Conservation (phyloP, 1,140 invertebrate genomes). For the Zophobas morio region DNA sequence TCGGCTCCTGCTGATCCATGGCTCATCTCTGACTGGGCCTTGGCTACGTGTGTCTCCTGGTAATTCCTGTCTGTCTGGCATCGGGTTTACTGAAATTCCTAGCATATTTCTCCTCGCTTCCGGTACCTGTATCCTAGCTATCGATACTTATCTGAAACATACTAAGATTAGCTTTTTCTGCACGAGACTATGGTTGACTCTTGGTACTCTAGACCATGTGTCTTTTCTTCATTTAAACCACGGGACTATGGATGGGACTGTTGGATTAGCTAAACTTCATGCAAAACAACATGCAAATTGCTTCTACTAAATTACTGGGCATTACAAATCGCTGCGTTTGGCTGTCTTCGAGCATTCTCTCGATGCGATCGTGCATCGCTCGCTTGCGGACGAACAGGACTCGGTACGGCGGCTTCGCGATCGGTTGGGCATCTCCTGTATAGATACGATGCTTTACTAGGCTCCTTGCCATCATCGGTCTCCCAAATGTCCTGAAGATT, state of each 20-base stretch:
- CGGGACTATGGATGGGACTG: too few species aligned
- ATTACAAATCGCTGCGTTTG: not conserved
- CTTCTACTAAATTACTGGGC: not conserved
- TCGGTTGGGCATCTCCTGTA: not conserved
- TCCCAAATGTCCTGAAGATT: too few species aligned
- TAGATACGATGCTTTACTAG: not conserved
- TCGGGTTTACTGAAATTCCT: not conserved
- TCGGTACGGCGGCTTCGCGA: not conserved
- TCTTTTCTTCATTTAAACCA: too few species aligned
- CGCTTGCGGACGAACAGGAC: not conserved
- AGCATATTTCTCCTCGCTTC: too few species aligned
- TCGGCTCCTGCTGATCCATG: slow-evolving; percentile 7
- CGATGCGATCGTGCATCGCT: not conserved
- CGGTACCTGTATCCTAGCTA: too few species aligned
- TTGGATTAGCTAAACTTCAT: too few species aligned
- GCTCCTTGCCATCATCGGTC: too few species aligned
- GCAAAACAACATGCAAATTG: too few species aligned
- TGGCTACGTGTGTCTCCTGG: slow-evolving; percentile 8
- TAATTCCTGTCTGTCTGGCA: not conserved
- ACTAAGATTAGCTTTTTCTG: too few species aligned
- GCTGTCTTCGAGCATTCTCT: not conserved
- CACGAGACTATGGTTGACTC: too few species aligned
- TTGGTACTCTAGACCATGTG: too few species aligned
- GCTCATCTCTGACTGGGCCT: not conserved
- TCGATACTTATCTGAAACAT: too few species aligned